phyloP scores from a whole-genome alignment of 2,888 invertebrate species.

The Andrena camellia region DNA sequence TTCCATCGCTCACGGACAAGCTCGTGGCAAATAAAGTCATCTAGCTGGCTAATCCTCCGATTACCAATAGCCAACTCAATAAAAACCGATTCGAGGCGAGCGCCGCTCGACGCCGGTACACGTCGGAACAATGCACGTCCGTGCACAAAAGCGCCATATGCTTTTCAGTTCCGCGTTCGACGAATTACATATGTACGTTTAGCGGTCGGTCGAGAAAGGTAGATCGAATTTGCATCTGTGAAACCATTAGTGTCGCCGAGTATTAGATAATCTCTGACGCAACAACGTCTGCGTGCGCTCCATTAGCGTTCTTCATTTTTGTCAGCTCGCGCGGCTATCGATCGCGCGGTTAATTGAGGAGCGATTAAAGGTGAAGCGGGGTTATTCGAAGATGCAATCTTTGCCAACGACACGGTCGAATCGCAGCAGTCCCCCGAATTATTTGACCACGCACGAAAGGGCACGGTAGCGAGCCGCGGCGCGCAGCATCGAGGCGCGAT shows the following conservation, averaged over 20 bases:
- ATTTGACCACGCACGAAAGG: constrained; percentile 39
- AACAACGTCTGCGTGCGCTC: not conserved
- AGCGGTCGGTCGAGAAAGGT: not conserved
- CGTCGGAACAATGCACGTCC: not conserved
- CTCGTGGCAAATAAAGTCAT: not conserved
- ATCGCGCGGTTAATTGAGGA: not conserved
- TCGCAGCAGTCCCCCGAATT: constrained; percentile 23
- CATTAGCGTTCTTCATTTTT: not conserved
- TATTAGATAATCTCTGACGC: constrained; percentile 7
- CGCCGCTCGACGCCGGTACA: too few species aligned
- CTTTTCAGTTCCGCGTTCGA: not conserved
- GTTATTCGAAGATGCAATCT: not conserved
- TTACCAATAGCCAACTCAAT: not conserved
- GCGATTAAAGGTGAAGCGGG: not conserved
- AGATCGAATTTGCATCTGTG: not conserved
- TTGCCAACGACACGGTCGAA: not conserved
- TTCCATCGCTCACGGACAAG: not conserved
- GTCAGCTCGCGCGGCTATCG: not conserved
- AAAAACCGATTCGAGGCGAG: not conserved
- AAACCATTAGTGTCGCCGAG: not conserved
- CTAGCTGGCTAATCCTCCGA: not conserved
- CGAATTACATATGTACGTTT: not conserved
- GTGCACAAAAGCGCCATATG: constrained; percentile 10
- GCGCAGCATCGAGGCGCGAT: not conserved
- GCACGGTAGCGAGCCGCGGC: not conserved